These are phyloP conservation scores for Paracentrotus lividus DNA, from an alignment of 53 echinoderm and acorn worm species.

Conservation along the genomic window DNA sequence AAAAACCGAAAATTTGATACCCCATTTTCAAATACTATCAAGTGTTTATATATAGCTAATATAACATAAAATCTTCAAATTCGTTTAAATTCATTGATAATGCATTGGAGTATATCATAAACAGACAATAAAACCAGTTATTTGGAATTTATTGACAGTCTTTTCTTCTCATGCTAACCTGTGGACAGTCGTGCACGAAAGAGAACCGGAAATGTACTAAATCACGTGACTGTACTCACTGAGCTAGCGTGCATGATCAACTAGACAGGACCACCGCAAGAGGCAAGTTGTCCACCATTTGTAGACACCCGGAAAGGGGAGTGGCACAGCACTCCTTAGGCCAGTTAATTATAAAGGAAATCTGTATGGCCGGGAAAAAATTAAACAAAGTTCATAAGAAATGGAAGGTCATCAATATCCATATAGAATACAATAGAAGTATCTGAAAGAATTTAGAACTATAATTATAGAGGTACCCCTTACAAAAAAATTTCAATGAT, in stretches of 20 bases:
- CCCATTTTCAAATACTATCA: neutral
- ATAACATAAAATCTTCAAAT: neutral
- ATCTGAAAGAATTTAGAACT: too few species aligned
- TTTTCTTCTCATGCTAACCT: conserved; percentile 1
- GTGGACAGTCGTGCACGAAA: conserved; percentile 25
- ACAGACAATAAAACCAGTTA: neutral
- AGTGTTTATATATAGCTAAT: neutral
- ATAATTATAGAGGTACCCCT: too few species aligned
- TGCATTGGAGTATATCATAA: neutral
- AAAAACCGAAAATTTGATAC: neutral
- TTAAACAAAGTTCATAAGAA: too few species aligned
- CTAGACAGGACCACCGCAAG: neutral
- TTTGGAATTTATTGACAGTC: neutral
- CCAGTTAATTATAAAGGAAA: too few species aligned
- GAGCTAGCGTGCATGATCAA: neutral
- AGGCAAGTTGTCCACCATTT: neutral
- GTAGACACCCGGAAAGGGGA: neutral
- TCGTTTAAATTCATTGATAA: neutral
- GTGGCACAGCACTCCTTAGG: too few species aligned
- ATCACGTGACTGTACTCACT: conserved; percentile 30
- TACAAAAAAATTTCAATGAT: too few species aligned
- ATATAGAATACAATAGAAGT: too few species aligned
- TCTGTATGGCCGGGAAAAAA: too few species aligned
- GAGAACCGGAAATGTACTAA: conserved; percentile 1
- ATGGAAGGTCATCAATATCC: too few species aligned